These are phyloP conservation scores for Brassicogethes aeneus DNA, from an alignment of 2,888 invertebrate species.

Conservation along the genomic window DNA sequence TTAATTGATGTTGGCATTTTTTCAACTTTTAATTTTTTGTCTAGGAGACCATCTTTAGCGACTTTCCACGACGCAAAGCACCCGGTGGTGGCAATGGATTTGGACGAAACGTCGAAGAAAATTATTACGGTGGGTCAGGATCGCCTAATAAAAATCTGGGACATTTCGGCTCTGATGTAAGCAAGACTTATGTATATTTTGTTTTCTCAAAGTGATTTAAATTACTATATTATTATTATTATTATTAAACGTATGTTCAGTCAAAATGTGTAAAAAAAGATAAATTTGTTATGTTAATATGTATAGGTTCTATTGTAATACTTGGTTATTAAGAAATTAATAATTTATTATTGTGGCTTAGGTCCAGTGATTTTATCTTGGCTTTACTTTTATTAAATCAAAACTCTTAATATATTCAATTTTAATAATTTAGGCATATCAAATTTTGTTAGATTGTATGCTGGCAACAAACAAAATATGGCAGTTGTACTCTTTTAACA, in stretches of 20 bases:
- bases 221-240: not conserved
- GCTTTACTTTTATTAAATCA: no score
- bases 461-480: no score
- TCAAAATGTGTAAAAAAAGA: not conserved
- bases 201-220: not conserved
- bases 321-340: no score
- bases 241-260: not conserved
- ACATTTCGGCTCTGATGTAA: slow-evolving; percentile 54
- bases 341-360: no score
- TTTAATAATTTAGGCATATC: no score
- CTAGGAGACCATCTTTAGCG: slow-evolving; percentile 85
- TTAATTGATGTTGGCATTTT: slow-evolving; percentile 2
- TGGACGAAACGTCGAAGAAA: slow-evolving; percentile 81
- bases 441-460: no score
- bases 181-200: slow-evolving; percentile 9
- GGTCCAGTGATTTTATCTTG: no score
- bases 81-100: slow-evolving; percentile 76
- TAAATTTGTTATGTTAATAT: not conserved
- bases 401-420: no score
- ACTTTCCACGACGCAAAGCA: slow-evolving; percentile 95
- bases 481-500: no score
- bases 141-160: slow-evolving; percentile 90
- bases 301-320: not conserved
- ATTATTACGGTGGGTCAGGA: slow-evolving; percentile 93
- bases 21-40: no score